phyloP scores from a whole-genome alignment of 1,140 invertebrate species.

The Ostrea denselamellosa region DNA sequence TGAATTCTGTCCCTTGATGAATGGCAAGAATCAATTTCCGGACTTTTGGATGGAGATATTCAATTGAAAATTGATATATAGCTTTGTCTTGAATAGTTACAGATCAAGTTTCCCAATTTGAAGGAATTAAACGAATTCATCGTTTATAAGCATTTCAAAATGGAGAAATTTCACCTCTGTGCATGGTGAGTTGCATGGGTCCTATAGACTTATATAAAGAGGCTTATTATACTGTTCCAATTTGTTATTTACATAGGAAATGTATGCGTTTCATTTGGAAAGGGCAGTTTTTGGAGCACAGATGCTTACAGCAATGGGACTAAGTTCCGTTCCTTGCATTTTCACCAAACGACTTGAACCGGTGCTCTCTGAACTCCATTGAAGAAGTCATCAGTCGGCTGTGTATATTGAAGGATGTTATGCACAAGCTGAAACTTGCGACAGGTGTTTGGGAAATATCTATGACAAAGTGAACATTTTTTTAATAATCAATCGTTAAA shows the following conservation, averaged over 20 bases:
- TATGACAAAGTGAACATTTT: no score
- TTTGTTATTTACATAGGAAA: slow-evolving; percentile 46
- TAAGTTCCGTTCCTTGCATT: slow-evolving; percentile 37
- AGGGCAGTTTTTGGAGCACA: slow-evolving; percentile 51
- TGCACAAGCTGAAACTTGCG: no score
- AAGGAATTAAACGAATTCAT: slow-evolving; percentile 55
- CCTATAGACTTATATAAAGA: no score
- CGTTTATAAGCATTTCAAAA: slow-evolving; percentile 59
- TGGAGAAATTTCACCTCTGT: slow-evolving; percentile 57
- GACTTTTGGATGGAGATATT: no score
- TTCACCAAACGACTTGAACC: slow-evolving; percentile 40
- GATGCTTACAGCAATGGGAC: slow-evolving; percentile 51
- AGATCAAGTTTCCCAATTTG: slow-evolving; percentile 59
- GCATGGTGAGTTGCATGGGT: slow-evolving; percentile 52
- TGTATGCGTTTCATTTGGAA: slow-evolving; percentile 57
- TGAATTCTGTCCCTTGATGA: no score
- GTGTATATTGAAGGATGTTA: no score
- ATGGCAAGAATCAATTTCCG: no score
- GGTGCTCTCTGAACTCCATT: not conserved
- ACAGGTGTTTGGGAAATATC: no score
- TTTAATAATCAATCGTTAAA: no score
- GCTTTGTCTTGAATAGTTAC: no score
- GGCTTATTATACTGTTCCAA: slow-evolving; percentile 56
- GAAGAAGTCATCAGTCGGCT: not conserved
- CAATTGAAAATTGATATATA: no score